Percentiles rank a stretch among this genome's conserved stretches.
Evolutionary conservation across 2,113 vertebrate species (phyloP).

Genomic region (Sylvia atricapilla): DNA sequence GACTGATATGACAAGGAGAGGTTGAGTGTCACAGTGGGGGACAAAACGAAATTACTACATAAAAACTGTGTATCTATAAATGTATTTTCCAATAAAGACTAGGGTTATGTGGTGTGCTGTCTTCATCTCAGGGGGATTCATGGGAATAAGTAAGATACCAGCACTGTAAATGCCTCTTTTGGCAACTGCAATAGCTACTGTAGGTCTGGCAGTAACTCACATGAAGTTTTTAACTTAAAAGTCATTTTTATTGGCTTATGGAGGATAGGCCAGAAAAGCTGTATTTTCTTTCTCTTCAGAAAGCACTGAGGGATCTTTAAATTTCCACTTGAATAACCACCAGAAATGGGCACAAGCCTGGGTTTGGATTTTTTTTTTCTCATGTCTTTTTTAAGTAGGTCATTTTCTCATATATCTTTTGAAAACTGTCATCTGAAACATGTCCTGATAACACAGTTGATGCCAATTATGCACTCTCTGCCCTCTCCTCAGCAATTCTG

Average conservation of each 20-base stretch:
- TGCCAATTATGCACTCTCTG: not conserved
- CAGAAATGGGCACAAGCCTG: not conserved
- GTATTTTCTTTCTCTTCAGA: not conserved
- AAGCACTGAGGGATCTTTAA: not conserved
- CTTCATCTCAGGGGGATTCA: conserved; percentile 4
- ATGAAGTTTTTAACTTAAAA: not conserved
- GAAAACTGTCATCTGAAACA: conserved; percentile 2
- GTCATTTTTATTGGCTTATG: not conserved
- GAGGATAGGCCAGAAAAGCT: not conserved
- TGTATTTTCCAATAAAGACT: conserved; percentile 11
- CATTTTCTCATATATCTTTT: conserved; percentile 7
- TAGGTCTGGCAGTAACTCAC: not conserved
- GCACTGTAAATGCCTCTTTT: not conserved
- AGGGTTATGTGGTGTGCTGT: not conserved
- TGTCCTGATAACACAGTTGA: not conserved
- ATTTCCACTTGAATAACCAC: conserved; percentile 11
- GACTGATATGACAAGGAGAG: not conserved
- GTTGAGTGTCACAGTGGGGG: not conserved
- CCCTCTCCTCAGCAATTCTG: not conserved
- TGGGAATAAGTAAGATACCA: not conserved
- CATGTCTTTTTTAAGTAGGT: not conserved
- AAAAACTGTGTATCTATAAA: conserved; percentile 9
- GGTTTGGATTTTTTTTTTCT: conserved; percentile 4
- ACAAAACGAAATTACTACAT: not conserved
- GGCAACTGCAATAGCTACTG: not conserved